Evolutionary conservation across 2,797 vertebrate genomes (phyloP).

Genomic region (Sebastes cheni): DNA sequence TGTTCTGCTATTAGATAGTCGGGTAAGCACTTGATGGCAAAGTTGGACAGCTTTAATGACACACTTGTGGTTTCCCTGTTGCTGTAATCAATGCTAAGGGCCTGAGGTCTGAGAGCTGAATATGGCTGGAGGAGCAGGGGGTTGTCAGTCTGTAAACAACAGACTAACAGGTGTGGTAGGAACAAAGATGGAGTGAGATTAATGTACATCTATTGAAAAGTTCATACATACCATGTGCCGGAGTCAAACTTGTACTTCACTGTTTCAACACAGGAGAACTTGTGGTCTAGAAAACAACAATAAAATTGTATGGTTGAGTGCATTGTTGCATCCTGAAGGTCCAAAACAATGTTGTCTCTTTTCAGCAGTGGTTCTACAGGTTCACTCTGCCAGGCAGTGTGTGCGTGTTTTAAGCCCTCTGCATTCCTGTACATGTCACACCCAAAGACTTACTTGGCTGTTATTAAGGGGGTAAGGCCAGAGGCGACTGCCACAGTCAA

Average conservation of each 20-base stretch:
- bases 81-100: slow-evolving; percentile 71
- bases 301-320: neutral
- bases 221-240: slow-evolving; percentile 90
- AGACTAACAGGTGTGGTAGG: slow-evolving; percentile 30
- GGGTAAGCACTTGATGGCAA: slow-evolving; percentile 77
- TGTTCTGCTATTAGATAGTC: slow-evolving; percentile 64
- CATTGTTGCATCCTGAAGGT: neutral
- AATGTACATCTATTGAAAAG: neutral
- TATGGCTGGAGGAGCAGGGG: neutral
- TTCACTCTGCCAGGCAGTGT: slow-evolving; percentile 9
- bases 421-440: slow-evolving; percentile 50
- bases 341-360: neutral
- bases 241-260: slow-evolving; percentile 97
- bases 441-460: slow-evolving; percentile 20
- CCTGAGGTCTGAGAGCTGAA: slow-evolving; percentile 42
- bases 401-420: neutral
- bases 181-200: slow-evolving; percentile 4
- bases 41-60: slow-evolving; percentile 78
- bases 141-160: slow-evolving; percentile 29
- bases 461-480: slow-evolving; percentile 19
- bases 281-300: slow-evolving; percentile 79
- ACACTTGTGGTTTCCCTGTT: slow-evolving; percentile 63
- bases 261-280: slow-evolving; percentile 87
- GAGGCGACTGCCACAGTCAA: slow-evolving; percentile 2
- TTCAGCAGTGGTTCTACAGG: slow-evolving; percentile 3